Evolutionary conservation across 53 echinoderm and acorn worm genomes (phyloP).

Genomic region (Hippasteria phrygiana): DNA sequence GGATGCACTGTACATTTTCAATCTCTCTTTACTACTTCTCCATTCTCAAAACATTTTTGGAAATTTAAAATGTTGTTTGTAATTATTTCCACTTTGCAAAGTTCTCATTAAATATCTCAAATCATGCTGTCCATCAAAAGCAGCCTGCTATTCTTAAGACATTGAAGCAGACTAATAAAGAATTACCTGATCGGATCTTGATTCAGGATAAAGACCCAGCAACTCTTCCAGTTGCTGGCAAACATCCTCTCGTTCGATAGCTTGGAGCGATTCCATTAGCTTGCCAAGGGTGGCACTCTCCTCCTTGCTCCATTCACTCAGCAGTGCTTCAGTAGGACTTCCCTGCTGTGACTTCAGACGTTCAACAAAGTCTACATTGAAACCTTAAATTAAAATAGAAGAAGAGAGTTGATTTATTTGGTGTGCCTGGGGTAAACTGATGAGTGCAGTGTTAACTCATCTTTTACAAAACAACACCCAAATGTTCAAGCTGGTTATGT

Average conservation of each 20-base stretch:
- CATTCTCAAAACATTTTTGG: no score
- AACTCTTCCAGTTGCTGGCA: neutral
- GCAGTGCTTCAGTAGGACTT: constrained; percentile 34
- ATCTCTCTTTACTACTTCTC: no score
- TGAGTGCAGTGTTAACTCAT: no score
- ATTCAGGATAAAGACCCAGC: neutral
- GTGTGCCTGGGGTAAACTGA: no score
- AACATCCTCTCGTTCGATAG: constrained; percentile 2
- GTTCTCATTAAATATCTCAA: no score
- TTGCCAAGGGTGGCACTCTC: neutral
- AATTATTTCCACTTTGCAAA: no score
- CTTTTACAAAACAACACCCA: no score
- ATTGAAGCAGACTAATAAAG: neutral
- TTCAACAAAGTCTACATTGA: neutral
- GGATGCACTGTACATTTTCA: no score
- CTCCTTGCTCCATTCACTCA: constrained; percentile 19
- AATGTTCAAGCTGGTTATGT: no score
- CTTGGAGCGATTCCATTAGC: constrained; percentile 4
- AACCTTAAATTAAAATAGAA: neutral
- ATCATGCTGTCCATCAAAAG: no score
- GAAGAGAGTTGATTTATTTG: neutral
- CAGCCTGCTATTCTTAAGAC: no score
- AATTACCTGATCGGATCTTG: neutral
- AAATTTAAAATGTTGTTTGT: no score
- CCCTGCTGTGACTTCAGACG: neutral